A percentile compares a stretch with the other conserved stretches of the same genome.
These are phyloP conservation scores for Peucedramus taeniatus DNA, from an alignment of 2,113 vertebrate species.

Conservation along the genomic window DNA sequence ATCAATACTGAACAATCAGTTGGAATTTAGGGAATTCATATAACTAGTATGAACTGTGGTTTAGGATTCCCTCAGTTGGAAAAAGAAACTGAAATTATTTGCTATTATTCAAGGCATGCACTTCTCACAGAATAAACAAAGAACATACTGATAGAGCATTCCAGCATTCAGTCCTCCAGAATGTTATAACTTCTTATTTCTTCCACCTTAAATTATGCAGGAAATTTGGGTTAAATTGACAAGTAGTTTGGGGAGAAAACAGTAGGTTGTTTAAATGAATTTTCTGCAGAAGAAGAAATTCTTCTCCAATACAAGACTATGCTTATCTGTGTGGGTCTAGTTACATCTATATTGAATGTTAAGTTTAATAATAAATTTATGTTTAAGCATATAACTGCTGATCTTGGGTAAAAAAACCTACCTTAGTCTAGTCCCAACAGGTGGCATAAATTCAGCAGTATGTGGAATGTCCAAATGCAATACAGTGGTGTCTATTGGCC, in stretches of 20 bases:
- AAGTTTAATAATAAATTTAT: background rate
- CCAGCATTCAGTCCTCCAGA: background rate
- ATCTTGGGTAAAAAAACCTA: background rate
- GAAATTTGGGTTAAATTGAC: background rate
- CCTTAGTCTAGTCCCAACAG: background rate
- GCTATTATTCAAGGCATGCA: background rate
- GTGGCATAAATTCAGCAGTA: background rate
- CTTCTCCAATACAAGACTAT: background rate
- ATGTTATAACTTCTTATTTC: background rate
- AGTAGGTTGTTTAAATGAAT: background rate
- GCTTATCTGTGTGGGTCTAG: background rate
- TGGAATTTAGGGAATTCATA: background rate
- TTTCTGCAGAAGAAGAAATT: background rate
- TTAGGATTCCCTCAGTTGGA: background rate
- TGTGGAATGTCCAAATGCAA: background rate
- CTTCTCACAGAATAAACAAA: background rate
- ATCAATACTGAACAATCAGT: background rate
- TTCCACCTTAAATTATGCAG: background rate
- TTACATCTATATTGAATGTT: background rate
- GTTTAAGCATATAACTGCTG: background rate
- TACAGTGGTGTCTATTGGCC: background rate
- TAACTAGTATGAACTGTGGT: background rate
- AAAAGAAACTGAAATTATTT: background rate
- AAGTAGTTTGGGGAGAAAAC: background rate
- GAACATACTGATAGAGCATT: background rate